Evolutionary conservation across 2,797 vertebrate genomes (phyloP), one percentile per base, ranked within the genome.

Genomic region (Lepus townsendii): DNA sequence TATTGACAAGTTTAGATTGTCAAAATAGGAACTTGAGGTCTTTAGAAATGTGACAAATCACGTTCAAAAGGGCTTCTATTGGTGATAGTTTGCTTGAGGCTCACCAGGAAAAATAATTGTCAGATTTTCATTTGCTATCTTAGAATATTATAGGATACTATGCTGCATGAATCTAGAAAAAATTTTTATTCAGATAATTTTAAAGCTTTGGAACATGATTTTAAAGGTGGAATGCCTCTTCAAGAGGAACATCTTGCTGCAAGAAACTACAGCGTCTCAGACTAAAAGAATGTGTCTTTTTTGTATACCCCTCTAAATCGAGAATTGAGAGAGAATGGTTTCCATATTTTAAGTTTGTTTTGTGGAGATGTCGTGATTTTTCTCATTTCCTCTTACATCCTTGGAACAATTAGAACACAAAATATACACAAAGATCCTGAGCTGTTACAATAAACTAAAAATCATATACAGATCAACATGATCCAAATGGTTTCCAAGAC

Each of bases 401-500:
- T 96, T 78, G 82, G 60, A 96, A 88, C 80, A 93, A 80, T 32
- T 73, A 47, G 65, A 96, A 92, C 85, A 95, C 42, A 93, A 94
- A 91, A 78, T 38, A 77, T 24, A 47, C 10, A 94, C 10, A 83
- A 19, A 96, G 93, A 96, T 93, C 96, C 95, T 97, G 97, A 97
- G 96, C 89, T 97, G 88, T 89, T 93, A 90, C 80, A 94, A 42
- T 30, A 85, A 93, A 88, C 95, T 92, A 94, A 89, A 94, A 95
- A n/a, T 57, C 19, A 57, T 94, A 90, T 11, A 77, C 52, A 97
- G 98, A 98, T 98, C 98, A 98, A 98, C 97, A 66, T 98, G 98
- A 98, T 98, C 98, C 97, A 98, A 93, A 88, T 16, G 52, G 57
- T 93, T 73, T 73, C 27, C 83, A 95, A 95, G 96, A 97, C 57